Base-by-base conservation (phyloP, 2,113 vertebrate genomes). In the Callospermophilus lateralis region DNA sequence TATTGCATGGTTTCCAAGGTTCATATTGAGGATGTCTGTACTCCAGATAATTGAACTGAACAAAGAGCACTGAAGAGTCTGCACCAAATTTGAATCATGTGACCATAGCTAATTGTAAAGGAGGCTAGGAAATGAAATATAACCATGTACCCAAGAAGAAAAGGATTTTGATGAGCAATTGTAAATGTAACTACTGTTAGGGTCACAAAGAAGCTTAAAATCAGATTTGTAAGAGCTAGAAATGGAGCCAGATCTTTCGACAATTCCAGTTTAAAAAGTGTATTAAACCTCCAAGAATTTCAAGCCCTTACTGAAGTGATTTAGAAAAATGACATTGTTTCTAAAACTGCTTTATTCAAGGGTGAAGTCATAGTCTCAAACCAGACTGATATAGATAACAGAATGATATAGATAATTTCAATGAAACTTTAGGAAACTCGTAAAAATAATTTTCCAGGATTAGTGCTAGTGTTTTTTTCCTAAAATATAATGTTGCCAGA, bases 401-500 rank as follows among this genome's bases (percentile, higher is more conserved):
- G n/a, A 85, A 95, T 80, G 42, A 90, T 24, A 51, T 32, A 19
- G 24, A 81, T 89, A 85, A 92, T 89, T 93, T 45, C 93, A 81
- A 67, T 70, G 2, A 42, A 74, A 51, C 4, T 55, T 45, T 91
- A 85, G 28, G 20, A 67, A 8, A 45, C 37, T 53, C 2, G n/a
- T 84, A 76, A 8, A 86, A 34, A 53, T 81, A 77, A 85, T 90
- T 53, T 78, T 74, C 42, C 8, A 87, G 37, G 19, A 45, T 89
- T 86, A 63, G 30, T n/a, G 45, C 45, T 73, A 22, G 39, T 37
- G 19, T 39, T 81, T 51, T 76, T 67, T 86, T 76, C 19, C 68
- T 55, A 37, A 89, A 70, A 87, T 65, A 30, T 5, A 70, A 48
- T 63, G 32, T 70, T 42, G 55, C 5, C 63, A 48, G 17, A 68